phyloP scores from a whole-genome alignment of 2,113 vertebrate species.

The Crotalus helleri region DNA sequence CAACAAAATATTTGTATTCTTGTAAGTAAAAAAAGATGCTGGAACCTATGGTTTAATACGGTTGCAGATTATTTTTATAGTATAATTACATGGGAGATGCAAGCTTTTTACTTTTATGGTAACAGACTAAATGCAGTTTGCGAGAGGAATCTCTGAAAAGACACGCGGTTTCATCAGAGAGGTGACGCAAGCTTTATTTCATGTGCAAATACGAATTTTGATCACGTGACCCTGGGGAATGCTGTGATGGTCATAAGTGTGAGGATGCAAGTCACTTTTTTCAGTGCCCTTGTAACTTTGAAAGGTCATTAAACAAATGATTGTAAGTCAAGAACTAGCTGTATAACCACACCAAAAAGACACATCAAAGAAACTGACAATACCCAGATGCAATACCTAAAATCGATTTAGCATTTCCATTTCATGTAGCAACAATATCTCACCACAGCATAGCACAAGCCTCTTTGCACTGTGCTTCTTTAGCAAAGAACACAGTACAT shows the following conservation, averaged over 20 bases:
- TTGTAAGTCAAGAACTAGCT: not conserved
- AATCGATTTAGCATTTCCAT: not conserved
- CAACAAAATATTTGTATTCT: not conserved
- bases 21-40: not conserved
- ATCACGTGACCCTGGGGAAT: not conserved
- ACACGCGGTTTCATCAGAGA: not conserved
- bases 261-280: not conserved
- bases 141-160: not conserved
- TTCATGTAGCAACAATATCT: not conserved
- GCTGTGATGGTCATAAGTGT: not conserved
- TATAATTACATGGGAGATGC: too few relatives aligned
- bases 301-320: not conserved
- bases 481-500: constrained; percentile 2
- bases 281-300: not conserved
- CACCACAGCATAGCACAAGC: not conserved
- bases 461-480: not conserved
- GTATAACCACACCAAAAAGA: not conserved
- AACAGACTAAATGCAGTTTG: not conserved
- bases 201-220: not conserved
- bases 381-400: rapidly evolving
- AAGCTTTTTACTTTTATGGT: not conserved
- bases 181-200: not conserved
- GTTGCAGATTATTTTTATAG: not conserved
- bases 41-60: not conserved
- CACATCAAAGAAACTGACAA: not conserved